phyloP scores from a whole-genome alignment of 23 tunicate genomes.

The Trididemnum clinides region DNA sequence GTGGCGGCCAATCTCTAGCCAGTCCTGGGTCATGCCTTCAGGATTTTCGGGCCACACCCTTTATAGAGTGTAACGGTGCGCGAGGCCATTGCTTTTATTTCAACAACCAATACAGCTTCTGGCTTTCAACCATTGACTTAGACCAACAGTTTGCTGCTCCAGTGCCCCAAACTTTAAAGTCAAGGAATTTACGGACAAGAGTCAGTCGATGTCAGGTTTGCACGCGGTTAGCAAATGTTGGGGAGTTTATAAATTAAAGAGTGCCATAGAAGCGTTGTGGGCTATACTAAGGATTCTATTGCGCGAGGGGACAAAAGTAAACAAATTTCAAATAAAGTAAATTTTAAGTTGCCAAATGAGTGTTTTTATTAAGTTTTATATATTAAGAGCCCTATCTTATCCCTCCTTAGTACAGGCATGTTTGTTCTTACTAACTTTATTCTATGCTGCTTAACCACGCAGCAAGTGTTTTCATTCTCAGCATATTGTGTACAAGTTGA shows the following conservation, averaged over 20 bases:
- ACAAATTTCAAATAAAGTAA: too few species aligned
- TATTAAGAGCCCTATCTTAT: too few species aligned
- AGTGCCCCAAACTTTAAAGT: slow-evolving; percentile 66
- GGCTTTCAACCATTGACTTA: slow-evolving; percentile 67
- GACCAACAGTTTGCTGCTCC: slow-evolving; percentile 75
- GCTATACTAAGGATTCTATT: too few species aligned
- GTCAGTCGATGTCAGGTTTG: slow-evolving; percentile 96
- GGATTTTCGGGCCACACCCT: slow-evolving; percentile 97
- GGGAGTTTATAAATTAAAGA: neutral
- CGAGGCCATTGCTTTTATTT: slow-evolving; percentile 88
- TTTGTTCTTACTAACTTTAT: too few species aligned
- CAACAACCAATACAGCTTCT: slow-evolving; percentile 91
- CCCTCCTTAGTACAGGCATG: too few species aligned
- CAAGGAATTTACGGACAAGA: slow-evolving; percentile 81
- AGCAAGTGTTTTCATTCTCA: too few species aligned
- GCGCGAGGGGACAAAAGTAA: too few species aligned
- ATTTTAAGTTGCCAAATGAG: too few species aligned
- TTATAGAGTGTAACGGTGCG: slow-evolving; percentile 95
- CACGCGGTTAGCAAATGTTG: slow-evolving; percentile 33
- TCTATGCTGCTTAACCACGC: too few species aligned
- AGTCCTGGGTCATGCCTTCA: slow-evolving; percentile 95
- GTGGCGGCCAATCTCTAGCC: slow-evolving; percentile 84
- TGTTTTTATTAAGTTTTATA: too few species aligned
- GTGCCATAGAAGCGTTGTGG: too few species aligned
- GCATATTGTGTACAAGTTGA: too few species aligned